Percentiles rank a stretch among this genome's conserved stretches.
These are phyloP conservation scores for Bombus turneri DNA, from an alignment of 1,140 invertebrate genomes.

Conservation along the genomic window DNA sequence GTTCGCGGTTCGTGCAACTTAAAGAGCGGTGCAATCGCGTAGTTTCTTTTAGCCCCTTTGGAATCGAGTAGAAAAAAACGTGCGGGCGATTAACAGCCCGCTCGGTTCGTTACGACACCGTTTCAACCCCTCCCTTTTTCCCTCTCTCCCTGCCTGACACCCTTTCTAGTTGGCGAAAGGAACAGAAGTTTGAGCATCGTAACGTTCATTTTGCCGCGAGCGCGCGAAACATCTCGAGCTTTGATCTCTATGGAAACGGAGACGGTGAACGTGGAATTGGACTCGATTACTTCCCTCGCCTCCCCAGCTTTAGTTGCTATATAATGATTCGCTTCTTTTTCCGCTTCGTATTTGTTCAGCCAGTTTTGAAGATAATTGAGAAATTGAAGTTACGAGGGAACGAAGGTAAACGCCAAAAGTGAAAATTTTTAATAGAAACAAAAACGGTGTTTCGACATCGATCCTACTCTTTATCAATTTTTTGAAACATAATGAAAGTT, in stretches of 20 bases:
- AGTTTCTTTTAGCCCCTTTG: constrained; percentile 19
- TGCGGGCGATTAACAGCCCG: constrained; percentile 37
- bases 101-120: constrained; percentile 37
- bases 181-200: constrained; percentile 24
- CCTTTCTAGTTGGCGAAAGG: constrained; percentile 1
- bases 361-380: not conserved
- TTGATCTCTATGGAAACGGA: constrained; percentile 42
- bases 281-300: not conserved
- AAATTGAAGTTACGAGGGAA: not conserved
- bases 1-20: not conserved
- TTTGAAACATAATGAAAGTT: not conserved
- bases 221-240: constrained; percentile 42
- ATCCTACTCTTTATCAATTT: not conserved
- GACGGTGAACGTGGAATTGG: constrained; percentile 8
- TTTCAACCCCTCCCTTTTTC: not conserved
- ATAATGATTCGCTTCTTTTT: not conserved
- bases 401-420: not conserved
- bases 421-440: not conserved
- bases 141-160: not conserved
- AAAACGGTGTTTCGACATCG: too few relatives aligned
- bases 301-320: not conserved
- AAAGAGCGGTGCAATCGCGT: constrained; percentile 9
- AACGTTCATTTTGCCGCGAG: constrained; percentile 13
- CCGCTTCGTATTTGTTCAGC: not conserved
- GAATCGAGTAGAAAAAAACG: constrained; percentile 30